phyloP scores from a whole-genome alignment of 2,113 vertebrate species.

The Pongo abelii region DNA sequence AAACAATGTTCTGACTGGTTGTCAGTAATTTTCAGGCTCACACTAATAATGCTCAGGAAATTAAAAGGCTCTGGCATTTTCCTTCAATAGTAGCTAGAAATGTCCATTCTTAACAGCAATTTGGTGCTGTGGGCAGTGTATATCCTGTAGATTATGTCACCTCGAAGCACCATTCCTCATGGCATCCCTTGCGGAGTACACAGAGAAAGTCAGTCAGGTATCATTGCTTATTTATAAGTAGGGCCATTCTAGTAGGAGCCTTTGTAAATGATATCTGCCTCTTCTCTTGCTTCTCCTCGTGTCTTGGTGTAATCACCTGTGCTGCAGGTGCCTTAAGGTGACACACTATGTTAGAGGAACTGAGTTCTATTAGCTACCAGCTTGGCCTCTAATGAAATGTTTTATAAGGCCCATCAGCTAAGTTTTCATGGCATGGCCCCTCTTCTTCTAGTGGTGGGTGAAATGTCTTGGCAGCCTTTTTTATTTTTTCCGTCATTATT shows the following conservation, averaged over 20 bases:
- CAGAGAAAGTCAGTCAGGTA: background rate
- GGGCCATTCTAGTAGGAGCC: background rate
- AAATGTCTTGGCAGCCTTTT: background rate
- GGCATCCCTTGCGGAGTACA: background rate
- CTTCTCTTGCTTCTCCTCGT: background rate
- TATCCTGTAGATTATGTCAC: background rate
- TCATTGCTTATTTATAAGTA: background rate
- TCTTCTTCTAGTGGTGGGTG: background rate
- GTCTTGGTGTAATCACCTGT: background rate
- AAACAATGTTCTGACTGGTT: slow-evolving; percentile 53
- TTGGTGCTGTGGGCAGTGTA: background rate
- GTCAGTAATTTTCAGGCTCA: slow-evolving; percentile 32
- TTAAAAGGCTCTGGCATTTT: slow-evolving; percentile 30
- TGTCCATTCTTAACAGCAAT: background rate
- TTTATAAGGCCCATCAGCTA: background rate
- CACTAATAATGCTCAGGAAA: slow-evolving; percentile 39
- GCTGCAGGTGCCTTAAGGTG: background rate
- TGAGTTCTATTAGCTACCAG: background rate
- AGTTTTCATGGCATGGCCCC: background rate
- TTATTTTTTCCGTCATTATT: background rate
- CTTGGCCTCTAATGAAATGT: slow-evolving; percentile 13
- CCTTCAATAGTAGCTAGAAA: slow-evolving; percentile 49
- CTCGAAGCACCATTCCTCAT: background rate
- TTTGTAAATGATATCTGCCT: background rate
- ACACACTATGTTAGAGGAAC: background rate